These are phyloP conservation scores for Hestina assimilis DNA, from an alignment of 1,140 invertebrate genomes.

Conservation along the genomic window DNA sequence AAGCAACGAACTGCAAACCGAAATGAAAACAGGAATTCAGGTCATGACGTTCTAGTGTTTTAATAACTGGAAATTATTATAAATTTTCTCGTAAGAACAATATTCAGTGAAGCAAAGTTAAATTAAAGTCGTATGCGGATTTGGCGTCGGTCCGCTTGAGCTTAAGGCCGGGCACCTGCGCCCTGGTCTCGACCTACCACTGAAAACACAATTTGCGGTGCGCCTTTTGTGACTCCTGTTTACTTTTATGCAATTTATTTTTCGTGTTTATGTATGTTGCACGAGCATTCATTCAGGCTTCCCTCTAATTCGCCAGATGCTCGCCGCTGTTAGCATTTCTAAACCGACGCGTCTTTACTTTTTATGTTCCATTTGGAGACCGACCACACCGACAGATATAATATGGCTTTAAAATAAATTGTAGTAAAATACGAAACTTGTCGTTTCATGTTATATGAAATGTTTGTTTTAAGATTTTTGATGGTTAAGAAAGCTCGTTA, in stretches of 20 bases:
- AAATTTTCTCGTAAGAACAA: constrained; percentile 63
- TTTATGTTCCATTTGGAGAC: background rate
- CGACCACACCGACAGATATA: background rate
- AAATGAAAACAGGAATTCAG: constrained; percentile 20
- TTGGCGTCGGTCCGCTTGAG: constrained; percentile 52
- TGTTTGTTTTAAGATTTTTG: too few species aligned
- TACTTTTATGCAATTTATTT: constrained; percentile 67
- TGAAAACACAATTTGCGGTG: constrained; percentile 66
- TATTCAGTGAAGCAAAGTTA: constrained; percentile 67
- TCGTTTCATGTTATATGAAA: background rate
- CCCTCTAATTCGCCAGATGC: constrained; percentile 42
- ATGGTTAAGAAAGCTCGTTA: too few species aligned
- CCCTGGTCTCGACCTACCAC: constrained; percentile 44
- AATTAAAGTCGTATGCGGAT: constrained; percentile 74
- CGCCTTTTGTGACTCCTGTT: constrained; percentile 58
- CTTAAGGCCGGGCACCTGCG: constrained; percentile 67
- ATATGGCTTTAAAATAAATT: too few species aligned
- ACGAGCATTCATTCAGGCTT: constrained; percentile 36
- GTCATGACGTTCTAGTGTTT: constrained; percentile 26
- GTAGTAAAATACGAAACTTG: too few species aligned
- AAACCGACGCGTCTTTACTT: background rate
- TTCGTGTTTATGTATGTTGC: constrained; percentile 40
- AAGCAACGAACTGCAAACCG: constrained; percentile 17
- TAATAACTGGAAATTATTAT: constrained; percentile 43
- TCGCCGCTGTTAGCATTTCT: constrained; percentile 7